A percentile compares a stretch with the other conserved stretches of the same genome.
Conservation (phyloP, 2,113 vertebrate species). For the Ardeotis arabs region DNA sequence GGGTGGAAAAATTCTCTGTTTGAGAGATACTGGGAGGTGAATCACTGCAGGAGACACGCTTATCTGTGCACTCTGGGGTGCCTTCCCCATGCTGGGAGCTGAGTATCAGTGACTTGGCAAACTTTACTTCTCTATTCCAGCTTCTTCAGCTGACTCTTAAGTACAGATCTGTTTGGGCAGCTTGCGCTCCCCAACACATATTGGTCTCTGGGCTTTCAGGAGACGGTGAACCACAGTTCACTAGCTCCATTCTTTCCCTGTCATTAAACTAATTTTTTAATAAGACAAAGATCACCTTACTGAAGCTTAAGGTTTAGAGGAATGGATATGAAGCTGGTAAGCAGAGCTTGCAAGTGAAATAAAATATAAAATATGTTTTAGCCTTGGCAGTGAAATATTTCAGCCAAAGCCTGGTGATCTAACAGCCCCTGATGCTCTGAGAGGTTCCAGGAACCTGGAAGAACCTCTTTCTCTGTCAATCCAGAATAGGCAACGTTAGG, state of each 20-base stretch:
- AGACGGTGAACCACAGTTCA: neutral
- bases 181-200: neutral
- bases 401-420: neutral
- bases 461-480: neutral
- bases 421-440: neutral
- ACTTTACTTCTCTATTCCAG: neutral
- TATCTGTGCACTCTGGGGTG: neutral
- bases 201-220: neutral
- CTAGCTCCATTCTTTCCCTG: neutral
- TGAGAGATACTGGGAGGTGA: neutral
- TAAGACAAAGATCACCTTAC: neutral
- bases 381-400: neutral
- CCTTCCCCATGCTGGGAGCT: neutral
- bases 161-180: neutral
- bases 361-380: neutral
- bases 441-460: neutral
- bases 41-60: neutral
- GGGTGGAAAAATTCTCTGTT: neutral
- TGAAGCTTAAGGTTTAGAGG: neutral
- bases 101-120: neutral
- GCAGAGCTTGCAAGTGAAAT: neutral
- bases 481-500: neutral
- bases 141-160: neutral
- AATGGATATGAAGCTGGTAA: neutral
- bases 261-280: neutral